Evolutionary conservation across 2,888 invertebrate genomes (phyloP), one percentile per base, ranked within the genome.

Genomic region (Harmothoe impar): DNA sequence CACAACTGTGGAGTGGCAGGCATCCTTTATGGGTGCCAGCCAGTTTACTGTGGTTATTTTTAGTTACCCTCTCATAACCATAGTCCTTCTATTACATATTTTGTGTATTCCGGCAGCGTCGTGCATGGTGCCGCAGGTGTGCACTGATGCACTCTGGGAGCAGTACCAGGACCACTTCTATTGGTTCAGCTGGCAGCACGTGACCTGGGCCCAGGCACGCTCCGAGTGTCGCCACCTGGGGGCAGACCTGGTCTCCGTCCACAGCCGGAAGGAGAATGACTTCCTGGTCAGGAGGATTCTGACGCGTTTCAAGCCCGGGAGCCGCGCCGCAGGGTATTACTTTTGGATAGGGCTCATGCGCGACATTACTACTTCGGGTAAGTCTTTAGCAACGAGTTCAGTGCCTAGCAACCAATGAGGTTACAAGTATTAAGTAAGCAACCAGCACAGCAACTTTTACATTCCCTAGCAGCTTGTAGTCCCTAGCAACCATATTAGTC

Each of bases 121-220:
- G 25, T 86, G 86, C 23, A 52, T 86, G 86, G 54, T 86, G 56
- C 15, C 54, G 25, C 86, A 54, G 0, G 52, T 86, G n/a, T 86
- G 86, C 31, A 25, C 86, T 25, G 86, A 86, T 31, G 86, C 31
- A 29, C 54, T 86, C 10, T 86, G 86, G 86, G 86, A 86, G 20
- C 86, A 86, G 56, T 86, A 25, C 54, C 86, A 86, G 54, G 86
- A 86, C 56, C 86, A 86, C 52, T 86, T 86, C 86, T 86, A 86
- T 86, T 86, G 86, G 86, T 86, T 86, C 86, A 86, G 86, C 86
- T 86, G 86, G 86, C 86, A 86, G 31, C 86, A 86, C 54, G 54
- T 54, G 86, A 86, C 86, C 5, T 86, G 86, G 86, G 86, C 86
- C 25, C 52, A 86, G 86, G 86, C 86, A 3, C 15, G 86, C 5